phyloP scores from a whole-genome alignment of 2,888 invertebrate genomes.

The Pachliopta kotzebuea region DNA sequence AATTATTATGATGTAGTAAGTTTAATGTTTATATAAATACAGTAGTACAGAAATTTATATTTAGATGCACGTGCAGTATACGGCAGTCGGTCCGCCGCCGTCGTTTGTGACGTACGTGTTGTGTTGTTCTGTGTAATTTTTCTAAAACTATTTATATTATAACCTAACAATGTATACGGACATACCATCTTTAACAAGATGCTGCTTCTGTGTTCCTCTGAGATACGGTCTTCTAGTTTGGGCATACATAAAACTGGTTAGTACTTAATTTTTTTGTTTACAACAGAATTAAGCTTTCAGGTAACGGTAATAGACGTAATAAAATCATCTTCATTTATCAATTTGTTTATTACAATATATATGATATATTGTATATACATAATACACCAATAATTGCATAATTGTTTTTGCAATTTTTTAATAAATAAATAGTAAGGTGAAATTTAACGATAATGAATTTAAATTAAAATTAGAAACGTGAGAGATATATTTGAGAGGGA shows the following conservation, averaged over 20 bases:
- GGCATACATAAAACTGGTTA: conserved; percentile 36
- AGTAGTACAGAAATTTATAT: too few species aligned
- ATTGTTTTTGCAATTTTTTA: too few species aligned
- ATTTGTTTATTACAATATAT: neutral
- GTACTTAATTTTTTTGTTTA: neutral
- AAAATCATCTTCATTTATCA: neutral
- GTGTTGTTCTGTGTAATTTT: neutral
- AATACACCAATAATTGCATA: too few species aligned
- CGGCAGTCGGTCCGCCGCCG: neutral
- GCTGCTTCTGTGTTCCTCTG: conserved; percentile 40
- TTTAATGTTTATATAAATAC: too few species aligned
- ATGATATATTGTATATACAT: neutral
- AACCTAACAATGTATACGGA: conserved; percentile 35
- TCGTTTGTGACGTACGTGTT: neutral
- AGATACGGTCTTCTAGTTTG: conserved; percentile 38
- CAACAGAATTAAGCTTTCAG: neutral
- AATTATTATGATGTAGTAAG: too few species aligned
- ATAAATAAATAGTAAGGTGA: too few species aligned
- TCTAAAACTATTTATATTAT: neutral
- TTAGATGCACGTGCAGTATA: neutral
- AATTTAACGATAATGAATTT: too few species aligned
- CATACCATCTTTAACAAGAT: conserved; percentile 36
- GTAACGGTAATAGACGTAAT: neutral
- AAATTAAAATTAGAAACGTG: too few species aligned
- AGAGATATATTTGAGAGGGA: too few species aligned